Base-by-base conservation (phyloP, 2,113 vertebrate genomes). In the Amblyopsis rosae region DNA sequence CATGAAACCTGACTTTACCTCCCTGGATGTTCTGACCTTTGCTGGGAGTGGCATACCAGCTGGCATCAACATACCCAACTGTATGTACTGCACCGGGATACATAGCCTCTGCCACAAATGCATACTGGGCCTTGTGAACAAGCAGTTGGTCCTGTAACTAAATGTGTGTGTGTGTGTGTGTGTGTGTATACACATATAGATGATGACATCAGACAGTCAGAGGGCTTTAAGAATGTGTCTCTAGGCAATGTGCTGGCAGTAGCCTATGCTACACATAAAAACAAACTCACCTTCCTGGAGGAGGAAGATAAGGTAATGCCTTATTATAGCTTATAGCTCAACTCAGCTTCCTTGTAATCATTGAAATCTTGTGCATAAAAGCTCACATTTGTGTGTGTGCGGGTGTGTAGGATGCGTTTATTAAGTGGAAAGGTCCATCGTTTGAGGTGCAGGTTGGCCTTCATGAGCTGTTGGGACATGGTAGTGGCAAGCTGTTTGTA, bases 11-110 rank as follows among this genome's bases (percentile, higher is more conserved):
- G 96, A 97, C 90, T 97, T 97, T 86, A 97, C 96, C 60, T 97
- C 96, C 0, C 87, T 97, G 66, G 96, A 97, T 0, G 95, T 97
- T 3, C 93, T 97, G 67, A 95, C 95, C 51, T 97, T 96, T 0
- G 94, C 95, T 0, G 95, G 95, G 12, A 96, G 95, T 0, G 96
- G 96, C 67, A 96, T 97, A 62, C 96, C 96, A 7, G 95, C 95
- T 0, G 96, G 96, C 68, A 97, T 97, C 86, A 97, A 96, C 86
- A 97, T 97, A 82, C 96, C 96, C 32, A 97, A 97, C 90, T 97
- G 96, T 96, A 61, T 0, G 84, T 78, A 4, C 62, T 1, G 6
- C 60, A 17, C 54, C 17, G 7, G 11, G 16, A 3, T 56, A 16
- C 12, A 65, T 46, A 41, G 1, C 48, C 6, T 33, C 8, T 7